Evolutionary conservation across 2,113 vertebrate genomes (phyloP).

Genomic region (Cyanoliseus patagonus): DNA sequence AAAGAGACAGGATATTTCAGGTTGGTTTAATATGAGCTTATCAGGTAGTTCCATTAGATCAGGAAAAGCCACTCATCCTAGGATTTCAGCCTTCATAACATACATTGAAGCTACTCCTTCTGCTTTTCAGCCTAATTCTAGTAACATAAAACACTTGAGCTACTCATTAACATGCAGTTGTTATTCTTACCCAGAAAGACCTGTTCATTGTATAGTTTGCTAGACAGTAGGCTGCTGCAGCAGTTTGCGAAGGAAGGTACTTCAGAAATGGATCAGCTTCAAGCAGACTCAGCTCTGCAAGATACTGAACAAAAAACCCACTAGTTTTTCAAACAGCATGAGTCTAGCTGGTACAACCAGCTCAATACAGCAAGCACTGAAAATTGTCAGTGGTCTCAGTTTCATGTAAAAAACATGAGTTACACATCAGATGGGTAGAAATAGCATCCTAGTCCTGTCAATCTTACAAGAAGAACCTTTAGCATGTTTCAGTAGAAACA

Average conservation of each 20-base stretch:
- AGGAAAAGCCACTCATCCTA: neutral
- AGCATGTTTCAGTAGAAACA: neutral
- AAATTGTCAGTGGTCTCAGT: accelerated
- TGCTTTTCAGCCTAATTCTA: neutral
- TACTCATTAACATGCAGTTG: neutral
- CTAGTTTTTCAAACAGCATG: neutral
- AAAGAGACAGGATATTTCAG: neutral
- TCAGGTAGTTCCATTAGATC: neutral
- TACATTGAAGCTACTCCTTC: neutral
- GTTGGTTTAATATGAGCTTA: neutral
- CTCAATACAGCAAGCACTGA: neutral
- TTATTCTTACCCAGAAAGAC: slow-evolving; percentile 81
- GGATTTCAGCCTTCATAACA: neutral
- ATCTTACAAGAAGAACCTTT: neutral
- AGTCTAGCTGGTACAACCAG: neutral
- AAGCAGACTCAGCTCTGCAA: slow-evolving; percentile 89
- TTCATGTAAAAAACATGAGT: neutral
- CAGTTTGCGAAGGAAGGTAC: slow-evolving; percentile 85
- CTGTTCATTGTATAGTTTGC: slow-evolving; percentile 86
- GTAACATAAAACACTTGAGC: neutral
- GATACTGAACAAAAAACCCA: slow-evolving; percentile 74
- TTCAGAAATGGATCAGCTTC: slow-evolving; percentile 87
- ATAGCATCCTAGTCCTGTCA: neutral
- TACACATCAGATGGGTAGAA: neutral
- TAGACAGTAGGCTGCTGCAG: slow-evolving; percentile 89